Base-by-base conservation (phyloP, 2,888 invertebrate genomes). In the Apoda limacodes region DNA sequence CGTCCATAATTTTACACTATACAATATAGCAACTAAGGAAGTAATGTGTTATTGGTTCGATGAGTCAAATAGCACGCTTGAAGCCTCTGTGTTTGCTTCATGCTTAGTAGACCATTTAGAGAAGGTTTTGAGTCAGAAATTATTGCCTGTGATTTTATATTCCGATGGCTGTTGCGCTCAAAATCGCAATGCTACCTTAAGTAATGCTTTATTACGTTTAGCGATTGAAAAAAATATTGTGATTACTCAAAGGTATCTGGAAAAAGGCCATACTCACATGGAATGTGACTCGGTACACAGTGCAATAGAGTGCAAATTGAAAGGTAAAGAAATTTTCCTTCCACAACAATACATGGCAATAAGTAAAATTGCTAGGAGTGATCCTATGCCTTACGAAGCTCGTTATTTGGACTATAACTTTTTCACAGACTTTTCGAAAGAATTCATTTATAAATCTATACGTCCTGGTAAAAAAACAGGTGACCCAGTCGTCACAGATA, bases 261-360 rank as follows among this genome's bases (percentile, higher is more conserved):
- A 43, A 31, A 43, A 42, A 21, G 45, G 48, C 11, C 47, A 51
- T 34, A 51, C 47, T 19, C 46, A 52, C 22, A 50, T 48, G 45
- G 50, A 48, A 35, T 42, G 48, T 6, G 50, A 52, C 12, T 34
- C 34, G 9, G 38, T 40, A 29, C 48, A 34, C 33, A 37, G 30
- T n/a, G 27, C 27, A 3, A 52, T 61, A 13, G 60, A 62, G 40
- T 36, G 45, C 24, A 26, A 34, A 34, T 27, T 30, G 28, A 34
- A 34, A 34, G 25, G 29, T 22, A 31, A 32, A 25, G 35, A 34
- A 26, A 38, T 38, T 28, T 38, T 32, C 19, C 22, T 38, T 20
- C 35, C 38, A 21, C 28, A 27, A 14, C 32, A 35, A 11, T 35
- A 35, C 15, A 30, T 30, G 28, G 22, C 22, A 38, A 32, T 22